phyloP scores from a whole-genome alignment of 2,888 invertebrate genomes.

The Nomada goodeniana region DNA sequence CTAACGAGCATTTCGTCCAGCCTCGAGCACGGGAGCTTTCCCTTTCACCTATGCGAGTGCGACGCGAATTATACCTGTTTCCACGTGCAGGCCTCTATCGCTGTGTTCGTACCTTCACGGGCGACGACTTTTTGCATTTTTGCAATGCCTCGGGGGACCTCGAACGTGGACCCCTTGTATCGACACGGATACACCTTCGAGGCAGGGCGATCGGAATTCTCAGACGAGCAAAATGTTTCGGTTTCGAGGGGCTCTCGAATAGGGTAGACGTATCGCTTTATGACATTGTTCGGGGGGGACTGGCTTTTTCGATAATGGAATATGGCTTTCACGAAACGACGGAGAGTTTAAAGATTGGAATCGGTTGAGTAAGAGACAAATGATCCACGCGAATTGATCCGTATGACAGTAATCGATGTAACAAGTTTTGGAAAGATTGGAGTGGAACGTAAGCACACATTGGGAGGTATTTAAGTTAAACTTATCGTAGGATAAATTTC shows the following conservation, averaged over 20 bases:
- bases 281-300: no score
- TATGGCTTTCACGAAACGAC: no score
- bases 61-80: conserved; percentile 49
- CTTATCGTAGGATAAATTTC: no score
- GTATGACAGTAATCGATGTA: no score
- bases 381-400: no score
- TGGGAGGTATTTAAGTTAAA: no score
- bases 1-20: conserved; percentile 46
- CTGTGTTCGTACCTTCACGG: conserved; percentile 45
- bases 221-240: not conserved
- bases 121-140: conserved; percentile 64
- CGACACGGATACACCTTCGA: conserved; percentile 9
- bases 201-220: conserved; percentile 3
- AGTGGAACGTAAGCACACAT: no score
- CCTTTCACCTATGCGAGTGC: conserved; percentile 61
- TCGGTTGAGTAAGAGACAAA: no score
- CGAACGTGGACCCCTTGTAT: conserved; percentile 14
- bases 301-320: no score
- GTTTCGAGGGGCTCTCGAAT: not conserved
- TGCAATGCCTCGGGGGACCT: conserved; percentile 38
- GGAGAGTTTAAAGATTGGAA: no score
- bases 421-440: no score
- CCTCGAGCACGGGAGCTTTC: conserved; percentile 54
- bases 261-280: not conserved
- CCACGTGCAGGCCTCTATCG: conserved; percentile 1